phyloP scores from a whole-genome alignment of 2,888 invertebrate species.

The Ormyrus rosae region DNA sequence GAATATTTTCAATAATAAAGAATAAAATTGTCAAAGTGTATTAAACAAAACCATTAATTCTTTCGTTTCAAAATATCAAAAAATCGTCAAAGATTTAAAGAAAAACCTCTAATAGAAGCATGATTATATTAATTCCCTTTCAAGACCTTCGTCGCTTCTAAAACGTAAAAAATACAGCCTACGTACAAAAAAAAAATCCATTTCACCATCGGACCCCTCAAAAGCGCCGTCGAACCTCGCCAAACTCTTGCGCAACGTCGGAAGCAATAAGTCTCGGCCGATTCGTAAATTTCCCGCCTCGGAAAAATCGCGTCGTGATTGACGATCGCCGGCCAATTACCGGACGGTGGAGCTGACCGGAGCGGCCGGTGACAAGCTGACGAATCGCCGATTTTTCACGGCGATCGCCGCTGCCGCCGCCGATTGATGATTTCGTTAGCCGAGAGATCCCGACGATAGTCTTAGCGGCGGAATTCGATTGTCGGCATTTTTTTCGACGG shows the following conservation, averaged over 20 bases:
- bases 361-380: constrained; percentile 15
- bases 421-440: not conserved
- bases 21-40: no score
- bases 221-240: not conserved
- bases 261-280: not conserved
- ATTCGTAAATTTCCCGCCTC: not conserved
- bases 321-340: constrained; percentile 9
- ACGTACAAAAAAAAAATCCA: not conserved
- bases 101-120: no score
- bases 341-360: not conserved
- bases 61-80: no score
- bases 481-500: no score
- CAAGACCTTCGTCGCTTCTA: no score
- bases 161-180: no score
- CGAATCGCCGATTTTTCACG: constrained; percentile 13
- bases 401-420: not conserved
- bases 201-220: not conserved
- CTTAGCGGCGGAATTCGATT: no score
- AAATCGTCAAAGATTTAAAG: no score
- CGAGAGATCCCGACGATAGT: no score
- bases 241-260: not conserved
- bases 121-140: no score
- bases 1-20: no score
- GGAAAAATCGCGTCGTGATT: constrained; percentile 9
- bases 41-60: no score